Conservation (phyloP, 2,113 vertebrate species). For the Hyla sarda region DNA sequence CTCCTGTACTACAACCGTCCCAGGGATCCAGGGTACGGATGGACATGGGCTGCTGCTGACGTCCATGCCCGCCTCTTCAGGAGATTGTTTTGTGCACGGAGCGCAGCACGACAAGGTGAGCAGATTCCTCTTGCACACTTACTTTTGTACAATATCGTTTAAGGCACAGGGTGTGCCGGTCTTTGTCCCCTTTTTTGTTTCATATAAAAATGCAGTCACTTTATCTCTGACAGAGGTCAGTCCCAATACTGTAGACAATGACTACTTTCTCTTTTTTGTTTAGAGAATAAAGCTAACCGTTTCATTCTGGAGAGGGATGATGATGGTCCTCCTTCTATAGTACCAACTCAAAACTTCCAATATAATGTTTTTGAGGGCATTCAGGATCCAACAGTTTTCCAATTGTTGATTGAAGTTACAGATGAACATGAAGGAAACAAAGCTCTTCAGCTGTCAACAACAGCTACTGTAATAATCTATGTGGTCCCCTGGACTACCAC, state of each 20-base stretch:
- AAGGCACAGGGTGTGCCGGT: too few relatives aligned
- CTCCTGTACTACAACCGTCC: too few relatives aligned
- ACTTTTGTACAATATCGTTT: too few relatives aligned
- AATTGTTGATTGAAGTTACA: constrained; percentile 67
- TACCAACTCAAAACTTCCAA: constrained; percentile 62
- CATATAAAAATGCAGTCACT: too few relatives aligned
- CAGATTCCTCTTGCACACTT: too few relatives aligned
- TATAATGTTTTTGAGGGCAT: constrained; percentile 62
- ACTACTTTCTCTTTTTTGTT: not conserved
- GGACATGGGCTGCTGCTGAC: too few relatives aligned
- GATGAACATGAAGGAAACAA: constrained; percentile 66
- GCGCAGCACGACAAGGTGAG: too few relatives aligned
- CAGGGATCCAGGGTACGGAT: too few relatives aligned
- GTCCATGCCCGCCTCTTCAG: too few relatives aligned
- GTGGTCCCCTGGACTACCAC: constrained; percentile 59
- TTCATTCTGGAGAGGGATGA: constrained; percentile 65
- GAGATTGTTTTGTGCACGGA: too few relatives aligned
- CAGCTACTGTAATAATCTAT: constrained; percentile 60
- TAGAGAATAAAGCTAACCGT: constrained; percentile 66
- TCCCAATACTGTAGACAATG: not conserved
- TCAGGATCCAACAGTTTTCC: constrained; percentile 55
- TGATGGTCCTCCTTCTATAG: constrained; percentile 61
- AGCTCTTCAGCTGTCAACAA: constrained; percentile 62
- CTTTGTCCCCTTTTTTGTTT: too few relatives aligned
- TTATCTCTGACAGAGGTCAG: not conserved